Conservation (phyloP, 1,140 invertebrate genomes). For the Drosophila miranda region DNA sequence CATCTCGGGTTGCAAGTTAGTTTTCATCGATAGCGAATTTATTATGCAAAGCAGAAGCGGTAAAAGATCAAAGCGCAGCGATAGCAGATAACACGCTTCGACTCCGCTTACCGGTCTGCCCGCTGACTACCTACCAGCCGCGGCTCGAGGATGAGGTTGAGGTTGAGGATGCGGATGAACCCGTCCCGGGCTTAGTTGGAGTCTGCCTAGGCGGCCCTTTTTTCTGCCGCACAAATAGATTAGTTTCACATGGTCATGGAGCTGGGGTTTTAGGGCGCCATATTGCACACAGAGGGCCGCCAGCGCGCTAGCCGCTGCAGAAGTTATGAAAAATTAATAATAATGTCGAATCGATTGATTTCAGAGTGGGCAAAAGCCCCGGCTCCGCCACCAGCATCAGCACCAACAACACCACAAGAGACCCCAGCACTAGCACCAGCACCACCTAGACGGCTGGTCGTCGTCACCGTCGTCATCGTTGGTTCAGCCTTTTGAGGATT, state of each 20-base stretch:
- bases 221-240: constrained; percentile 77
- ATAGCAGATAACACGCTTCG: constrained; percentile 74
- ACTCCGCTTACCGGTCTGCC: constrained; percentile 13
- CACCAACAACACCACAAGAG: constrained; percentile 26
- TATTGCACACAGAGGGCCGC: constrained; percentile 75
- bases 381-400: constrained; percentile 15
- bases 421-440: constrained; percentile 51
- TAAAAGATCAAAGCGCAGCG: constrained; percentile 79
- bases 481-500: constrained; percentile 51
- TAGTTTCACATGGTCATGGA: constrained; percentile 78
- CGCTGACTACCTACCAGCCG: constrained; percentile 11
- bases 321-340: constrained; percentile 83
- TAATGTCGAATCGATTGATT: constrained; percentile 83
- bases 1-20: constrained; percentile 65
- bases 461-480: constrained; percentile 42
- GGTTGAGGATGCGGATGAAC: constrained; percentile 19
- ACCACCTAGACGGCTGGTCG: constrained; percentile 75
- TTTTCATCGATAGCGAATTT: constrained; percentile 81
- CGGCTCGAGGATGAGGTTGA: constrained; percentile 25
- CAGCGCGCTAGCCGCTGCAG: constrained; percentile 73
- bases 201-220: constrained; percentile 63
- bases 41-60: constrained; percentile 81
- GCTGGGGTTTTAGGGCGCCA: constrained; percentile 69
- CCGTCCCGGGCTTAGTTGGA: background rate
- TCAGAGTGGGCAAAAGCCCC: constrained; percentile 51